These are phyloP conservation scores for Orchesella cincta DNA, from an alignment of 1,140 invertebrate species.

Conservation along the genomic window DNA sequence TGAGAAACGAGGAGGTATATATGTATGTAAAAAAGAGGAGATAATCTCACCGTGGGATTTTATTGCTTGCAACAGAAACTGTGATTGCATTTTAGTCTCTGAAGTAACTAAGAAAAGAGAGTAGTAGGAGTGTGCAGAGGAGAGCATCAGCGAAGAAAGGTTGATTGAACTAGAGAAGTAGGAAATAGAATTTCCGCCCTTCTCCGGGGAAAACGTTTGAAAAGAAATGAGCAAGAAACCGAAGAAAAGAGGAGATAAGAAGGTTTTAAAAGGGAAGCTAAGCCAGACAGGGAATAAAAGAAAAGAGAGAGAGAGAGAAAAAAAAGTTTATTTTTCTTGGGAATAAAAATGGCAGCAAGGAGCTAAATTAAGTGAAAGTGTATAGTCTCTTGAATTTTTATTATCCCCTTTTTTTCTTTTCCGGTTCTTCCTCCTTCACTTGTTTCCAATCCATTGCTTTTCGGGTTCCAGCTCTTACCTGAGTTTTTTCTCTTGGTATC, in stretches of 20 bases:
- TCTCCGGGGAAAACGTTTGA: conserved; percentile 23
- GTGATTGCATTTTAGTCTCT: conserved; percentile 18
- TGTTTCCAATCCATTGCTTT: conserved; percentile 25
- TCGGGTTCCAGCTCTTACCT: neutral
- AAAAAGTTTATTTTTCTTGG: neutral
- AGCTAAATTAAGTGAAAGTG: conserved; percentile 26
- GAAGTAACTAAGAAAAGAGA: neutral
- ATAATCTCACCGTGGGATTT: conserved; percentile 28
- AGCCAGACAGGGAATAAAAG: neutral
- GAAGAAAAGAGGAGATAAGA: neutral
- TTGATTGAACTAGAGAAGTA: conserved; percentile 26
- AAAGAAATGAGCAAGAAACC: conserved; percentile 18
- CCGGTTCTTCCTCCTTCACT: neutral
- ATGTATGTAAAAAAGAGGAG: no score
- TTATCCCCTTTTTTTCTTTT: conserved; percentile 5
- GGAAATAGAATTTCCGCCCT: conserved; percentile 28
- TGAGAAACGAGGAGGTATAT: no score
- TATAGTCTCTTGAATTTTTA: conserved; percentile 30
- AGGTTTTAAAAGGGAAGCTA: neutral
- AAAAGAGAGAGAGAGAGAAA: neutral
- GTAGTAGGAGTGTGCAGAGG: neutral
- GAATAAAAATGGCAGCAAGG: neutral
- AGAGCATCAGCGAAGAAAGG: conserved; percentile 2
- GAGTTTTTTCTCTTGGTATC: neutral
- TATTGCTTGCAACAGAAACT: conserved; percentile 21